Evolutionary conservation across 2,888 invertebrate genomes (phyloP), one percentile per base, ranked within the genome.

Genomic region (Operophtera brumata): DNA sequence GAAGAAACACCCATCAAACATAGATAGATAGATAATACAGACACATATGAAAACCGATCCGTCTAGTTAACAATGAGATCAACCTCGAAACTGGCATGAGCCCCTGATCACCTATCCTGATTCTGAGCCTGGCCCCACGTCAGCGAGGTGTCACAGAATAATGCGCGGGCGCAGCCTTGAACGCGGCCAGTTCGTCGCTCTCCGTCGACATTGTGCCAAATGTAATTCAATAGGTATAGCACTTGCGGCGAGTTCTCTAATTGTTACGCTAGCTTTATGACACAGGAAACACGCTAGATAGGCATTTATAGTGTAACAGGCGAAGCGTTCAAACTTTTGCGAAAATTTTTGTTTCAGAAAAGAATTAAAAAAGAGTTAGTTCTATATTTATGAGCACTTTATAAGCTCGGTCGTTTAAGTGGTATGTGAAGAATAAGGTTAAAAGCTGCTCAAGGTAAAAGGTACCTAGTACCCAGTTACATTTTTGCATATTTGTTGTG

Each of bases 101-200:
- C 30, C 30, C 30, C 30, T 13, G 12, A 12, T n/a, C 34, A 20
- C 20, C 8, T 20, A 20, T 39, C 11, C 34, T 34, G 11, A 2
- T 6, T 34, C 11, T 34, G 30, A 30, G 8, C 25, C 44, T 34
- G 34, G 36, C 11, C 36, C 25, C 45, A 26, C 28, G 37, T 35
- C 50, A 66, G 64, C 61, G 63, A 65, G 70, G 62, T 69, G 73
- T 73, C 73, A 68, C 71, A 70, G 59, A 70, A 77, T 74, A 76
- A 71, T 71, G 73, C 74, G 71, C 66, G 52, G 40, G 35, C 67
- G 61, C 69, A 73, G 65, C 80, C 80, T 81, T 81, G 80, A 80
- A 79, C 80, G 70, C 68, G 67, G 48, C 64, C 69, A 64, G 65
- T 71, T 44, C 78, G 67, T 66, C 73, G 78, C 69, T 68, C 77